Evolutionary conservation across 2,113 vertebrate species (phyloP), one percentile per base, ranked within the genome.

Genomic region (Lasiurus borealis): DNA sequence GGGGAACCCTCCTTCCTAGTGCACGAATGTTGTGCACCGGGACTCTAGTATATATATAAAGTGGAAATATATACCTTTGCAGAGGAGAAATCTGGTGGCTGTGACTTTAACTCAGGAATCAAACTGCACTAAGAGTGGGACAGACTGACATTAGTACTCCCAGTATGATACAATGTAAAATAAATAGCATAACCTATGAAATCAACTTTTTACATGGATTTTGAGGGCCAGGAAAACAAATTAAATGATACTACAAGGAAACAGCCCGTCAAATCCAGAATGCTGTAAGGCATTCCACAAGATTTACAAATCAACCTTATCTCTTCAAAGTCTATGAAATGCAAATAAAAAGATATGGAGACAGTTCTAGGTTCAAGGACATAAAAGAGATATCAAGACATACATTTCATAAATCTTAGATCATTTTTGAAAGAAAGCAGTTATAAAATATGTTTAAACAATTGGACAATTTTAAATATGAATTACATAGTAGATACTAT

Each of bases 391-490:
- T 44, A 80, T 36, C 77, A 57, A 36, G 52, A 80, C 19, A 92
- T 69, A 76, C n/a, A 52, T 88, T 94, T 94, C 13, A 80, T 94
- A 75, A 72, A 80, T 78, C 25, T 84, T 62, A 36, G 57, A 78
- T 57, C 0, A 34, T 64, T 92, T 94, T 75, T 76, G 5, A 46
- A 91, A 59, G 77, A 46, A 87, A 84, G 8, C 21, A 69, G 68
- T 73, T 76, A 44, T 81, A 46, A 94, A 92, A 85, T 2, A 52
- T 64, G 68, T 76, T 71, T 92, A 69, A 48, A n/a, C n/a, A 89
- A 81, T 71, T 50, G 14, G 29, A 12, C 15, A 85, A 64, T 50
- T 86, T 76, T 92, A 36, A 86, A 44, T 57, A 83, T 57, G 46
- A 54, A 83, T 27, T 50, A 72, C 34, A 57, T 54, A 82, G 68